Percentiles rank a stretch among this genome's conserved stretches.
phyloP scores from a whole-genome alignment of 2,113 vertebrate genomes.

The Panthera tigris region DNA sequence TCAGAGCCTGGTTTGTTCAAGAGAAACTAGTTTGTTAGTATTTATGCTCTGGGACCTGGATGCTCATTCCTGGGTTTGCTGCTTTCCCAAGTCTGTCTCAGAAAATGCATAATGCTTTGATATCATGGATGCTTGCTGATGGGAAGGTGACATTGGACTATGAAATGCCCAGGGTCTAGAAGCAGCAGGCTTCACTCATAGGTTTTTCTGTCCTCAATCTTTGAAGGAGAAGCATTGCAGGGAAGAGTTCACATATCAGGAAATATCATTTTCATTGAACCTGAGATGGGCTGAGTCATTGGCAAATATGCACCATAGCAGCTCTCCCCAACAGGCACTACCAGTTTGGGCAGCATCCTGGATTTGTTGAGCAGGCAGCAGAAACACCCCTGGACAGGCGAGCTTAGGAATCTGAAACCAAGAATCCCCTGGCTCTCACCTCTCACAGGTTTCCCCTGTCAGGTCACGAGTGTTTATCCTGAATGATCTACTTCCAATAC shows the following conservation, averaged over 20 bases:
- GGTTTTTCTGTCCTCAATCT: neutral
- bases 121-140: too few relatives aligned
- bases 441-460: neutral
- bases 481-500: neutral
- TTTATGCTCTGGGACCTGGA: neutral
- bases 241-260: neutral
- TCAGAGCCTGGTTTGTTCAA: neutral
- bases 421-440: neutral
- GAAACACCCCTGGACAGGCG: neutral
- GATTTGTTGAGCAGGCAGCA: neutral
- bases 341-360: neutral
- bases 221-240: neutral
- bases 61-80: neutral
- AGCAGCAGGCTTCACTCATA: neutral
- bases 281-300: constrained; percentile 11
- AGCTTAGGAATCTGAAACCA: constrained; percentile 28
- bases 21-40: neutral
- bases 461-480: neutral
- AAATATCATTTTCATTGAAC: constrained; percentile 38
- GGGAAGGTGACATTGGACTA: neutral
- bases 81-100: neutral
- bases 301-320: neutral
- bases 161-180: neutral
- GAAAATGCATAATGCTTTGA: neutral
- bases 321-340: neutral